Percentiles rank a stretch among this genome's conserved stretches.
phyloP scores from a whole-genome alignment of 2,113 vertebrate species.

The Machaerirhynchus nigripectus region DNA sequence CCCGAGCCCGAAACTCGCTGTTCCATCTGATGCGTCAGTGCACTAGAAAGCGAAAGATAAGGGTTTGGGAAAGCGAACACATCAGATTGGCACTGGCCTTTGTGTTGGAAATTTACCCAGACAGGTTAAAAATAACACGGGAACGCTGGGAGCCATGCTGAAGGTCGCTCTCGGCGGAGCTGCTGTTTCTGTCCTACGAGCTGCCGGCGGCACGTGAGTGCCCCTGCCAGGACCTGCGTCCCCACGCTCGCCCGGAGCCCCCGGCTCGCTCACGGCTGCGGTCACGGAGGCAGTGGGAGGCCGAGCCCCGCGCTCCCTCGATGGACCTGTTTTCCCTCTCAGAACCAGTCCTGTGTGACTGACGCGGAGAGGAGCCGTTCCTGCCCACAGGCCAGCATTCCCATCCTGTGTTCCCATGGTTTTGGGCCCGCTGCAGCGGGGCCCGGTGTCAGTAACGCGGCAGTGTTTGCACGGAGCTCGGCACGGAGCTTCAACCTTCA shows the following conservation, averaged over 20 bases:
- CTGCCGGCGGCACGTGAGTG: neutral
- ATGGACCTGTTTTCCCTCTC: neutral
- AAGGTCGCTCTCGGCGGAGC: slow-evolving; percentile 10
- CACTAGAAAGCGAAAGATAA: slow-evolving; percentile 56
- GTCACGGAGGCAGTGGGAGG: no score
- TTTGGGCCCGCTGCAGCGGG: neutral
- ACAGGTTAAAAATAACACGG: slow-evolving; percentile 48
- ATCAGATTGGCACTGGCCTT: slow-evolving; percentile 9
- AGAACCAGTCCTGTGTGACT: neutral
- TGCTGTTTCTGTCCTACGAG: neutral
- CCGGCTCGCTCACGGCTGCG: neutral
- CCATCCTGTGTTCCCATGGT: rapidly evolving
- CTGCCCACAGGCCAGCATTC: neutral
- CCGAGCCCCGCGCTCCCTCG: neutral
- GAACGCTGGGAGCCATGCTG: neutral
- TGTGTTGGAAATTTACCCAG: slow-evolving; percentile 43
- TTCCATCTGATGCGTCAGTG: neutral
- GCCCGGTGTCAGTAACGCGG: rapidly evolving
- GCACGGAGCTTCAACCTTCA: neutral
- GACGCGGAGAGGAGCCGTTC: rapidly evolving
- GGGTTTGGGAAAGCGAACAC: neutral
- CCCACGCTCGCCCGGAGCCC: neutral
- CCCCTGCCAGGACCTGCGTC: neutral
- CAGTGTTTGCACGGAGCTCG: rapidly evolving
- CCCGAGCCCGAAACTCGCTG: neutral